A percentile compares a stretch with the other conserved stretches of the same genome.
phyloP scores from a whole-genome alignment of 2,113 vertebrate genomes.

The Otocyon megalotis region DNA sequence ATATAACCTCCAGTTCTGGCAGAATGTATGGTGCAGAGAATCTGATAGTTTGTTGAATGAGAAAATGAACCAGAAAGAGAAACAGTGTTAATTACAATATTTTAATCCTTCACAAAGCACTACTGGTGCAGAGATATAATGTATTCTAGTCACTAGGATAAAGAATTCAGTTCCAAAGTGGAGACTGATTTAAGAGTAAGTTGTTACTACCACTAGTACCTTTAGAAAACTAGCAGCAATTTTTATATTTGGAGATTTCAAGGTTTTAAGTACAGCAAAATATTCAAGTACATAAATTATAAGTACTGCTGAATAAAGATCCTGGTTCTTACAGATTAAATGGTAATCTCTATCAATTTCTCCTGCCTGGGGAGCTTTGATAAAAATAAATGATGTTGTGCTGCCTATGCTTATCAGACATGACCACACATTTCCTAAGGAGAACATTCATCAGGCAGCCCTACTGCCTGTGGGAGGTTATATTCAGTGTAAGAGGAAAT shows the following conservation, averaged over 20 bases:
- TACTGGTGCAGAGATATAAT: neutral
- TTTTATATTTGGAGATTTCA: slow-evolving; percentile 37
- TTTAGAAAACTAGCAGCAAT: slow-evolving; percentile 48
- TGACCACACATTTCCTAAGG: slow-evolving; percentile 67
- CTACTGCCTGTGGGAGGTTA: neutral
- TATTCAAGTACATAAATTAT: slow-evolving; percentile 52
- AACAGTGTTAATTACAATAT: neutral
- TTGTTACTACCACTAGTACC: neutral
- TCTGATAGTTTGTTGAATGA: neutral
- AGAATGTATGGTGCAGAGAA: neutral
- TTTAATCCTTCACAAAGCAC: neutral
- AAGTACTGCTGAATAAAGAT: slow-evolving; percentile 50
- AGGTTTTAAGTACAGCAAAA: slow-evolving; percentile 53
- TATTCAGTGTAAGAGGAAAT: slow-evolving; percentile 54
- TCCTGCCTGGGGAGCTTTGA: slow-evolving; percentile 72
- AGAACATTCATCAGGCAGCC: slow-evolving; percentile 57
- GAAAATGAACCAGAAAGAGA: neutral
- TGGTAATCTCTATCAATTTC: slow-evolving; percentile 64
- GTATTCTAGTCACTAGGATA: slow-evolving; percentile 40
- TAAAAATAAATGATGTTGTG: slow-evolving; percentile 78
- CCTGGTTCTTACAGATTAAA: slow-evolving; percentile 65
- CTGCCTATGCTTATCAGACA: slow-evolving; percentile 75
- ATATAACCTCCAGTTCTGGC: neutral
- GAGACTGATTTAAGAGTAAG: slow-evolving; percentile 39
- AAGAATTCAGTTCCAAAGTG: slow-evolving; percentile 36